Evolutionary conservation across 2,888 invertebrate genomes (phyloP), one percentile per base, ranked within the genome.

Genomic region (Neocrepidodera transversa): DNA sequence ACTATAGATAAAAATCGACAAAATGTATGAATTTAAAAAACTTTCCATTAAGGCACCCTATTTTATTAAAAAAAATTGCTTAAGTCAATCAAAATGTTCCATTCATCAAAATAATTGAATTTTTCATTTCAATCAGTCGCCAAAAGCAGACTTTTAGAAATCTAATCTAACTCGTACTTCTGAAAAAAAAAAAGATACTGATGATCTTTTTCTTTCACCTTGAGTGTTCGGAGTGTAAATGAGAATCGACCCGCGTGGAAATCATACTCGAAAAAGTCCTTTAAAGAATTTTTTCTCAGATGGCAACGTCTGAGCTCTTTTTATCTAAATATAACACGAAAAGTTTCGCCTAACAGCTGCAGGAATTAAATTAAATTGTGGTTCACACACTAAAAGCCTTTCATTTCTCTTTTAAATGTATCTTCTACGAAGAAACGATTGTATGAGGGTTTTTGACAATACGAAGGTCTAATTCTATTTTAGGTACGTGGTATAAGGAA

Each of bases 191-290:
- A 50, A 36, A 50, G 23, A 36, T 26, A 50, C 36, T 50, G 36
- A 36, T 49, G 32, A 49, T 49, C 49, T 49, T 49, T 49, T 35
- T 35, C 18, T 35, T 50, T 50, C 49, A 50, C 23, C 32, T 36
- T 17, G 40, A 40, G 28, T 17, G 7, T 13, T 45, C 11, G n/a
- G 28, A 28, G 51, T 28, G 40, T 51, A 51, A 51, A 51, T 51
- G 51, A 51, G 40, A 51, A 40, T 51, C 40, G 51, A 40, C 28
- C 23, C 28, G 26, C 28, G 38, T 40, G 38, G 11, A 40, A 51
- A 40, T 51, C 40, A 40, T 51, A 40, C 18, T 17, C 28, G 28
- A 40, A 38, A 47, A 26, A 16, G 38, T 49, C 36, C 26, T 32
- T 38, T 20, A 13, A 26, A 7, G 35, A n/a, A 40, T 51, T 51